phyloP scores from a whole-genome alignment of 2,113 vertebrate genomes.

The Brienomyrus brachyistius region DNA sequence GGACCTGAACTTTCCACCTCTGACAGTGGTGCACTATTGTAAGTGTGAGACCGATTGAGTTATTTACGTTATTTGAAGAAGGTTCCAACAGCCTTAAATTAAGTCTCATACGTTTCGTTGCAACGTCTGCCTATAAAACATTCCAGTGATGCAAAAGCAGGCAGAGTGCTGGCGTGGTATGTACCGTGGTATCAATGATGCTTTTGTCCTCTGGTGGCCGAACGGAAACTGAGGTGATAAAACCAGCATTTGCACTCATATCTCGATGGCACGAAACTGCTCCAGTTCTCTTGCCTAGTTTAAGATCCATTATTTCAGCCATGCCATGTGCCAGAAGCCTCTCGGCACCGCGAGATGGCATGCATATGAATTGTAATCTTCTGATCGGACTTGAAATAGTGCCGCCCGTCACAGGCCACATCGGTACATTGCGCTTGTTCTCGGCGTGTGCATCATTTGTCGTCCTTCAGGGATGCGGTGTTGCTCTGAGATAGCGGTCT shows the following conservation, averaged over 20 bases:
- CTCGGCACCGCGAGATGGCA: background rate
- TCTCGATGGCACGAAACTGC: background rate
- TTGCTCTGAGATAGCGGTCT: constrained; percentile 12
- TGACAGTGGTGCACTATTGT: background rate
- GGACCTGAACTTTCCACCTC: background rate
- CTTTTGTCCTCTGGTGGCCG: background rate
- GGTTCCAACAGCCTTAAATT: background rate
- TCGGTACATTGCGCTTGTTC: background rate
- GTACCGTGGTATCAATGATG: background rate
- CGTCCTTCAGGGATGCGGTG: constrained; percentile 8
- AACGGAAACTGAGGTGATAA: background rate
- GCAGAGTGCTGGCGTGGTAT: background rate
- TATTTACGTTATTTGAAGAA: background rate
- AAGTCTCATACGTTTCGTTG: background rate
- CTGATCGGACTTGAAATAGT: constrained; percentile 20
- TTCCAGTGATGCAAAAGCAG: background rate
- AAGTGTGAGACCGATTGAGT: background rate
- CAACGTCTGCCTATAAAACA: background rate
- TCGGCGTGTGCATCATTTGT: background rate
- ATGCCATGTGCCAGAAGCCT: background rate
- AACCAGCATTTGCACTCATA: background rate
- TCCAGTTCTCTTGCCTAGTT: background rate
- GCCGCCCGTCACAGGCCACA: background rate
- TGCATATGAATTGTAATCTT: constrained; percentile 19
- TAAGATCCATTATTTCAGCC: background rate